These are phyloP conservation scores for Acanthisitta chloris DNA, from an alignment of 2,113 vertebrate species.

Conservation along the genomic window DNA sequence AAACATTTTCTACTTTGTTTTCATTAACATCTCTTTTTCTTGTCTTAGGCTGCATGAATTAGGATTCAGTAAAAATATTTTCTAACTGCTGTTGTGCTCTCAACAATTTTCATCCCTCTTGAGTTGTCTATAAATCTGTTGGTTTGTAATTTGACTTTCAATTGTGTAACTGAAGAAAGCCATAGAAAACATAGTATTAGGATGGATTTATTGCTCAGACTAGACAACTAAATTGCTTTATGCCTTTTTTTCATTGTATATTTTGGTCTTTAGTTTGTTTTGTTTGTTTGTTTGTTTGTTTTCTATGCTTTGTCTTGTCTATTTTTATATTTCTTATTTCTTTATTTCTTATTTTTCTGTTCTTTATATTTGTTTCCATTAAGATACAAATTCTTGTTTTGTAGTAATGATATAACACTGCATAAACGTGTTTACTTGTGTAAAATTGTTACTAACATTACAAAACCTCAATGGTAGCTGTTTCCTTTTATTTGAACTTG, in stretches of 20 bases:
- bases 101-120: background rate
- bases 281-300: too few relatives aligned
- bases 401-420: background rate
- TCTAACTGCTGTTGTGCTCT: background rate
- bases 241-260: too few relatives aligned
- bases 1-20: background rate
- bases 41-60: background rate
- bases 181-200: background rate
- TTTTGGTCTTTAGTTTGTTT: too few relatives aligned
- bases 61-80: background rate
- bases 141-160: background rate
- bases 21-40: background rate
- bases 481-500: background rate
- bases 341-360: too few relatives aligned
- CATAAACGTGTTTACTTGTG: background rate
- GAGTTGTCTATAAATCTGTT: background rate
- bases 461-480: background rate
- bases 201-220: accelerated
- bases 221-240: background rate
- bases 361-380: background rate
- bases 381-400: background rate
- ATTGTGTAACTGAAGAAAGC: background rate
- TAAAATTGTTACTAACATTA: background rate
- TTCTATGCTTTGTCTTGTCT: too few relatives aligned
- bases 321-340: too few relatives aligned